phyloP scores from a whole-genome alignment of 2,797 vertebrate species.

The Garrulus glandarius region DNA sequence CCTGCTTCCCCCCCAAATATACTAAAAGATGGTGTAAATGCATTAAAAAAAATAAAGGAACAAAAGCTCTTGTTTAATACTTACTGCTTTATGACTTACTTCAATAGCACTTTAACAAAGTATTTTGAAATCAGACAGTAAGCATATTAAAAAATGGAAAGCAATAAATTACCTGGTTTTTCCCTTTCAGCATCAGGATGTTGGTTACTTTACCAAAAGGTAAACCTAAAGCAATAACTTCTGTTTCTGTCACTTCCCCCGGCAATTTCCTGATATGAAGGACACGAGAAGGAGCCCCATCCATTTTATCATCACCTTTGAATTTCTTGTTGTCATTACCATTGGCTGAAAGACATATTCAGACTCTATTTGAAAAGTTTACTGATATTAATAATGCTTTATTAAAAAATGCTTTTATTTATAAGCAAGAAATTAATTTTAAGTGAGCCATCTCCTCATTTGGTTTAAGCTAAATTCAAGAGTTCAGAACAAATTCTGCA shows the following conservation, averaged over 20 bases:
- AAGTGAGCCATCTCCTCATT: background rate
- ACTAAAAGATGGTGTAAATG: background rate
- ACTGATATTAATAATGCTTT: background rate
- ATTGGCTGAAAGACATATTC: constrained; percentile 83
- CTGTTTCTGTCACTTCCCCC: constrained; percentile 93
- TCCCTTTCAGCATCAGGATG: constrained; percentile 96
- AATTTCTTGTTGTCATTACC: constrained; percentile 97
- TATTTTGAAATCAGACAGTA: background rate
- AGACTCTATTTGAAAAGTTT: constrained; percentile 36
- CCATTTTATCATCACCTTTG: constrained; percentile 89
- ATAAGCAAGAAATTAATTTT: background rate
- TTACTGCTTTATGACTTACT: background rate
- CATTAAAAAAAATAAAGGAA: background rate
- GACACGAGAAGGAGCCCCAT: constrained; percentile 91
- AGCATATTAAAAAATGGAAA: background rate
- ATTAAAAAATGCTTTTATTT: background rate
- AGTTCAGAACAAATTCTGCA: background rate
- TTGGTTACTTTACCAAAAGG: constrained; percentile 98
- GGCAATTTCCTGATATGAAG: constrained; percentile 97
- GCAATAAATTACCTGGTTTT: constrained; percentile 87
- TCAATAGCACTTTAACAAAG: background rate
- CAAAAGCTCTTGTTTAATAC: background rate
- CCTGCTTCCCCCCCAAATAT: rapidly evolving
- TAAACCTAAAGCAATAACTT: constrained; percentile 94
- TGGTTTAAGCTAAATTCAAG: background rate